A percentile compares a stretch with the other conserved stretches of the same genome.
Evolutionary conservation across 2,113 vertebrate species (phyloP).

Genomic region (Chunga burmeisteri): DNA sequence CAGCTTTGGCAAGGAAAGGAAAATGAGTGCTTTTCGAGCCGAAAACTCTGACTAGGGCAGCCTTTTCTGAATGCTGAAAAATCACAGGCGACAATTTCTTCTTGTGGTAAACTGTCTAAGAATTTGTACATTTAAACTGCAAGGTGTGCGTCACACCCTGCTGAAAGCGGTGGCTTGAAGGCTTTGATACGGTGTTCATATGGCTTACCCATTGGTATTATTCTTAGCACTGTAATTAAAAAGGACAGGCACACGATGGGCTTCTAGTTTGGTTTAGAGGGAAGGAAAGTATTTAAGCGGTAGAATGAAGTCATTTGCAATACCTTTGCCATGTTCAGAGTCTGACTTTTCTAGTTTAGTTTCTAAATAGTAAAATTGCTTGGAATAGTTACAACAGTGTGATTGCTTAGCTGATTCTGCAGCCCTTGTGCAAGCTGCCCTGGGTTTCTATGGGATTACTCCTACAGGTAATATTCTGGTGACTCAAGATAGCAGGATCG

Average conservation of each 20-base stretch:
- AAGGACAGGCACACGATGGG: not conserved
- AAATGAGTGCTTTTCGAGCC: not conserved
- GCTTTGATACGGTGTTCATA: not conserved
- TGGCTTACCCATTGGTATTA: not conserved
- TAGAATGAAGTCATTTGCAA: not conserved
- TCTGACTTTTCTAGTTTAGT: not conserved
- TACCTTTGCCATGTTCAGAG: not conserved
- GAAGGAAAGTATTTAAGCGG: not conserved
- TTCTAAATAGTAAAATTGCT: not conserved
- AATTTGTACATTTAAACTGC: not conserved
- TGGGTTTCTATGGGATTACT: not conserved
- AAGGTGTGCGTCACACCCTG: not conserved
- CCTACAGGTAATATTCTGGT: not conserved
- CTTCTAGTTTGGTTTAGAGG: not conserved
- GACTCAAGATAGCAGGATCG: not conserved
- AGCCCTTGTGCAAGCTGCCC: not conserved
- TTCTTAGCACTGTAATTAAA: not conserved
- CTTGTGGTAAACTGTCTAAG: not conserved
- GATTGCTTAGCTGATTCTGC: not conserved
- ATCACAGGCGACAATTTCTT: not conserved
- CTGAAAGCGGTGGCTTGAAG: not conserved
- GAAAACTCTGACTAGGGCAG: not conserved
- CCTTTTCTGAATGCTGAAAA: not conserved
- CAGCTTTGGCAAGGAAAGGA: not conserved
- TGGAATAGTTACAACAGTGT: not conserved